These are phyloP conservation scores for Alexandromys fortis DNA, from an alignment of 2,113 vertebrate genomes.

Conservation along the genomic window DNA sequence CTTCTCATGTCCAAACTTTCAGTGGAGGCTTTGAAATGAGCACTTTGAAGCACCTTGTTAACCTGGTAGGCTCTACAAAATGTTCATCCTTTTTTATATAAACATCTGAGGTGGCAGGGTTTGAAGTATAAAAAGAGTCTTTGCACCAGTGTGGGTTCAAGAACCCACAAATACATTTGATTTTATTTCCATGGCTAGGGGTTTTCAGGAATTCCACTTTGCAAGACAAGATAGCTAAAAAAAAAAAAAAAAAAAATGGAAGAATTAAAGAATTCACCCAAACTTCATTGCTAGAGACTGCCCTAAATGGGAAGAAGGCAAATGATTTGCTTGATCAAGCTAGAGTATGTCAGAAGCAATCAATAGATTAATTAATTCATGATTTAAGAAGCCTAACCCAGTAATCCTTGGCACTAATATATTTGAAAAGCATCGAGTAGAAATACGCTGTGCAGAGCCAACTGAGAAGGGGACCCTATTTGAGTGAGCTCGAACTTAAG, in stretches of 20 bases:
- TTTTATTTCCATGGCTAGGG: background rate
- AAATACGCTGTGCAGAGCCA: slow-evolving; percentile 15
- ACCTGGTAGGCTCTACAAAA: background rate
- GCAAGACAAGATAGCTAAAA: background rate
- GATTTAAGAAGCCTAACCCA: slow-evolving; percentile 12
- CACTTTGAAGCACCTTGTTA: slow-evolving; percentile 46
- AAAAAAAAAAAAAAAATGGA: background rate
- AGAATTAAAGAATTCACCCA: background rate
- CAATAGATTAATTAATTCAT: slow-evolving; percentile 18
- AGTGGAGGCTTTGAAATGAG: slow-evolving; percentile 58
- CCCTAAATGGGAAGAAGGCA: background rate
- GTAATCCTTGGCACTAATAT: background rate
- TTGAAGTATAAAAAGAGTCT: slow-evolving; percentile 38
- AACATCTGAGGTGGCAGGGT: slow-evolving; percentile 4
- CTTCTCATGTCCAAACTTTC: background rate
- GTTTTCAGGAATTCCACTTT: background rate
- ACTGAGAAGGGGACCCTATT: background rate
- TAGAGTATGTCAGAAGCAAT: background rate
- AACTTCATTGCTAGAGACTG: background rate
- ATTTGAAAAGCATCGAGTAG: background rate
- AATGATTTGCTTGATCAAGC: background rate
- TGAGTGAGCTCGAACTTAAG: background rate
- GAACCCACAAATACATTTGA: background rate
- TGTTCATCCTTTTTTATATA: background rate
- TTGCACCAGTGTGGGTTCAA: background rate